Conservation (phyloP, 2,888 invertebrate genomes). For the Mylabris sibirica region DNA sequence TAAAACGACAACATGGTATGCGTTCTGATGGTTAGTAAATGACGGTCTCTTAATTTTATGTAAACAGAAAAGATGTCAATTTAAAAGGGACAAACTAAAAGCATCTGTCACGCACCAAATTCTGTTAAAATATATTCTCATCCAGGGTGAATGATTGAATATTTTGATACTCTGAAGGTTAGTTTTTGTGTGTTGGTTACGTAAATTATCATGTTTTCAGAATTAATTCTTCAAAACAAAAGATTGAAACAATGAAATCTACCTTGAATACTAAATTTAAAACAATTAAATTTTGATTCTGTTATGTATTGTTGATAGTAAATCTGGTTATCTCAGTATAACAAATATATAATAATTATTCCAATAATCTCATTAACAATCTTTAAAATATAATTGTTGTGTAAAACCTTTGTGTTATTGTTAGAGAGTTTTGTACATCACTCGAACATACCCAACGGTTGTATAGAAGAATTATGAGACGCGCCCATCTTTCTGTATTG, state of each 20-base stretch:
- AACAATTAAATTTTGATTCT: background rate
- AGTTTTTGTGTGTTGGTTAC: no score
- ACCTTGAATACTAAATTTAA: background rate
- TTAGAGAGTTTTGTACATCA: background rate
- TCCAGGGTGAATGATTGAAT: no score
- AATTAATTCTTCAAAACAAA: background rate
- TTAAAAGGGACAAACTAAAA: constrained; percentile 28
- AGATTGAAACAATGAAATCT: background rate
- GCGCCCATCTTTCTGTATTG: background rate
- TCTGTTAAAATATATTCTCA: no score
- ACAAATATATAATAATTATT: background rate
- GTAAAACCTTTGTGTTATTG: background rate
- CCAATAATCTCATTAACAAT: background rate
- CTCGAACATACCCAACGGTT: background rate
- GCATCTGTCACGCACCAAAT: constrained; percentile 20
- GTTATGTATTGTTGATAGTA: background rate
- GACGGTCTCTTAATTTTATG: constrained; percentile 19
- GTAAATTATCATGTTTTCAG: no score
- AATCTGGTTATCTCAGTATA: background rate
- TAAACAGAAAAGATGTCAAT: constrained; percentile 22
- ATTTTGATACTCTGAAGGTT: no score
- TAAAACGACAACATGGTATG: background rate
- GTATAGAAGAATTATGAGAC: background rate
- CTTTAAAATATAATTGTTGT: background rate
- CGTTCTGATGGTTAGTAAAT: background rate